Conservation (phyloP, 2,113 vertebrate species). For the Lycaon pictus region DNA sequence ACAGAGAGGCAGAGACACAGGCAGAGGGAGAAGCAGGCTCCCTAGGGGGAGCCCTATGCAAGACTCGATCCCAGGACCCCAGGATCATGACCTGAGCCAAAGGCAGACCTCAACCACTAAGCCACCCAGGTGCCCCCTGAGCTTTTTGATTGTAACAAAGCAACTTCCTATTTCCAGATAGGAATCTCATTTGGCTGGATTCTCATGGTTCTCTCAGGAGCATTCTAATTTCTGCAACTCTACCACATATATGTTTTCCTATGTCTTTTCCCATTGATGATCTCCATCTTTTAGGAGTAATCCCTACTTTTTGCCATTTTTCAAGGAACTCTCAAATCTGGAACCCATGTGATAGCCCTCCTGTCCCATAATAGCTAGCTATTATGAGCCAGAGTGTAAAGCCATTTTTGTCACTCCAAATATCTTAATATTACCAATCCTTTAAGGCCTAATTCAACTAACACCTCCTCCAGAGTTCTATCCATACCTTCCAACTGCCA, state of each 20-base stretch:
- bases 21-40: no score
- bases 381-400: neutral
- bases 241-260: neutral
- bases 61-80: no score
- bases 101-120: no score
- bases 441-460: neutral
- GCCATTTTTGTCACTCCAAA: neutral
- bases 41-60: no score
- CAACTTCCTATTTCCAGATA: neutral
- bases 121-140: no score
- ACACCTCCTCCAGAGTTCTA: neutral
- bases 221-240: neutral
- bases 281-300: neutral
- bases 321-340: neutral
- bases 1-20: no score
- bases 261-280: neutral
- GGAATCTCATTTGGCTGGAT: neutral
- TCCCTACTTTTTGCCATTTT: neutral
- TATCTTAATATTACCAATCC: no score
- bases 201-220: neutral
- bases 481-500: rapidly evolving
- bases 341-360: neutral
- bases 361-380: neutral
- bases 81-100: no score
- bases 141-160: neutral